Percentiles rank a stretch among this genome's conserved stretches.
Conservation (phyloP, 2,113 vertebrate species). For the Colius striatus region DNA sequence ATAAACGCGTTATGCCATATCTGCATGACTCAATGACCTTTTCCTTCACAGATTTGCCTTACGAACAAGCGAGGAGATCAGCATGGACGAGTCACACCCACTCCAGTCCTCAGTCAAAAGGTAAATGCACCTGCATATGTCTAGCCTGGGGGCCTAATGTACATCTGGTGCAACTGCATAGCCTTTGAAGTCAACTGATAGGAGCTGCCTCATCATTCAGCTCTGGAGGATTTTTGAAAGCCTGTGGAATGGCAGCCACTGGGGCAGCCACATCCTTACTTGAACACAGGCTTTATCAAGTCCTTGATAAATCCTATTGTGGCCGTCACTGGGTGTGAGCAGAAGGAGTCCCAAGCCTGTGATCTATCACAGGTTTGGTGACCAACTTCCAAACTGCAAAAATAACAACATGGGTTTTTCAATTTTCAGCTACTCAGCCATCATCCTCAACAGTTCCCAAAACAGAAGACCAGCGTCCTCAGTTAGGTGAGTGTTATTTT, state of each 20-base stretch:
- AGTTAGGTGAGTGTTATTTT: constrained; percentile 79
- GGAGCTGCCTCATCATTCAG: neutral
- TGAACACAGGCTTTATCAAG: neutral
- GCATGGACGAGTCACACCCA: constrained; percentile 84
- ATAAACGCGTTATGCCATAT: neutral
- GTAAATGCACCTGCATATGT: constrained; percentile 50
- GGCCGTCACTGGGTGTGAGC: neutral
- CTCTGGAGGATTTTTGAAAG: neutral
- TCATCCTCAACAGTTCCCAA: constrained; percentile 86
- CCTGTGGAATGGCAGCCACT: neutral
- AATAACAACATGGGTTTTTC: neutral
- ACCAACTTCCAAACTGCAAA: neutral
- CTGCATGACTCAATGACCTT: neutral
- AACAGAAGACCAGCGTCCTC: constrained; percentile 88
- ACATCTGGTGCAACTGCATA: neutral
- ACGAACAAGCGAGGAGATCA: constrained; percentile 85
- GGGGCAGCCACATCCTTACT: neutral
- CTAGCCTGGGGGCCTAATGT: neutral
- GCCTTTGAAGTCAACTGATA: neutral
- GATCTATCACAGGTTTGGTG: neutral
- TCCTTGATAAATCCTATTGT: neutral
- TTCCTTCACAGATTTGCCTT: constrained; percentile 82
- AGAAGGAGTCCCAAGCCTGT: neutral
- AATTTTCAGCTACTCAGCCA: constrained; percentile 80
- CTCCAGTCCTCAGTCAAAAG: constrained; percentile 82